These are phyloP conservation scores for Nesometra sesokonis DNA, from an alignment of 35 echinoderm and acorn worm genomes.

Conservation along the genomic window DNA sequence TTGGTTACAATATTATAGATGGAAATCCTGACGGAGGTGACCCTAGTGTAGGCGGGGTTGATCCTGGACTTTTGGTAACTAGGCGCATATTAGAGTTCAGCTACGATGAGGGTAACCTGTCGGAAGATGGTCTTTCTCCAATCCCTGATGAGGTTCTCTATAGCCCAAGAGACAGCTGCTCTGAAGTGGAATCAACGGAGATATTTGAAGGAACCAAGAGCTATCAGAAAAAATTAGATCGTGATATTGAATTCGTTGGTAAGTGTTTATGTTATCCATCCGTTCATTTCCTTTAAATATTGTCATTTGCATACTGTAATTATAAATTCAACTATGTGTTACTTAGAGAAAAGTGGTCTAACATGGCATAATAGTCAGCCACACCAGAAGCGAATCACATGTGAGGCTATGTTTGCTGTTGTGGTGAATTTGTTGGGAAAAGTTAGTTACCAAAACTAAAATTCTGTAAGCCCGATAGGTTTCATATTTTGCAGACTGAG, in stretches of 20 bases:
- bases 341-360: no score
- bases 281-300: background rate
- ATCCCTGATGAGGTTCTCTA: conserved; percentile 6
- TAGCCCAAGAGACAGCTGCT: background rate
- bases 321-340: no score
- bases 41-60: background rate
- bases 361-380: no score
- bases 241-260: background rate
- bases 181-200: background rate
- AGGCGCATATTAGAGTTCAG: conserved; percentile 4
- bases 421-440: no score
- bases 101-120: conserved; percentile 9
- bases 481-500: no score
- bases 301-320: background rate
- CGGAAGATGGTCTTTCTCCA: background rate
- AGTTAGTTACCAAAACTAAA: no score
- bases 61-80: background rate
- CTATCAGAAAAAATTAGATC: background rate
- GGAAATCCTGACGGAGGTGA: conserved; percentile 8
- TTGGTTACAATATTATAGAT: background rate
- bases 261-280: background rate
- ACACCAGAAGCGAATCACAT: no score
- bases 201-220: background rate
- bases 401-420: no score
- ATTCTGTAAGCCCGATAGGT: no score